Evolutionary conservation across 2,888 invertebrate species (phyloP), one percentile per base, ranked within the genome.

Genomic region (Hypomecis punctinalis): DNA sequence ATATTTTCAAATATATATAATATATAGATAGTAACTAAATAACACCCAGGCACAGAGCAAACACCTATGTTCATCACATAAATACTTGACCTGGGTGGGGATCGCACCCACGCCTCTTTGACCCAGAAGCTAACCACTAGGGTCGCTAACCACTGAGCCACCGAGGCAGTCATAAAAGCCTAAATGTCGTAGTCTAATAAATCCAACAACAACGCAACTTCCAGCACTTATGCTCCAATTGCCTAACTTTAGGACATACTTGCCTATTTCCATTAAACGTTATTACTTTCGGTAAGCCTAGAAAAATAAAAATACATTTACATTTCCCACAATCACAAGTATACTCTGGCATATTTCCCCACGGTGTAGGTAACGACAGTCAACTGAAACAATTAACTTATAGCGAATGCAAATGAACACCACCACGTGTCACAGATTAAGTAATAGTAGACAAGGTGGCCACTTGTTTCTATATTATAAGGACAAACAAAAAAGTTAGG

Each of bases 361-460:
- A 57, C 43, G 65, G 65, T 43, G 53, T 47, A 13, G 13, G 56
- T 64, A 37, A 49, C 64, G 45, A 42, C 45, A 36, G 42, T 40
- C 39, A 52, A 53, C 36, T 40, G 48, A 53, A 61, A 65, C 61
- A 66, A 66, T 61, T 61, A 61, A 66, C 53, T 66, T 61, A 66
- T 61, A 53, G 61, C 61, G 43, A 57, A 65, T 65, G 65, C 61
- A 65, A 65, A 65, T 65, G 55, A 59, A 39, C 45, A 35, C 57
- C 35, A 52, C 63, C 11, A 33, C 11, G 33, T 23, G 47, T 6
- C 60, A 46, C 42, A 64, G 60, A 51, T 49, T 63, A 49, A 40
- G 36, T 43, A 51, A 47, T 48, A 54, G 54, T 54, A 5, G 6
- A 5, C 0, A 36, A 36, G 52, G 42, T 57, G 0, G 8, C 57